These are phyloP conservation scores for Gallinago paraguaiae DNA, from an alignment of 2,113 vertebrate genomes.

Conservation along the genomic window DNA sequence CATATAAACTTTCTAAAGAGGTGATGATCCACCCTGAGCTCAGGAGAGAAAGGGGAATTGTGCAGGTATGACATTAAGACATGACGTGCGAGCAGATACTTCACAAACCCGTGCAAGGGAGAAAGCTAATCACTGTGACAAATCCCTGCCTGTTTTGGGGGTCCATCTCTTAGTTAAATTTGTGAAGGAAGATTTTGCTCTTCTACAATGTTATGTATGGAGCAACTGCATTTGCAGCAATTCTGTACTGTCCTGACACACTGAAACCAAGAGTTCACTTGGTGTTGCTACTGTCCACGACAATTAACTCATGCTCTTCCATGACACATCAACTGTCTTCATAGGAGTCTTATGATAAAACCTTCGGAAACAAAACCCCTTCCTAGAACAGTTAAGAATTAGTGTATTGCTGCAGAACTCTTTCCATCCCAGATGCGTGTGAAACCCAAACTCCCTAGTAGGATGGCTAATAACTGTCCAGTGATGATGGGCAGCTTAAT, in stretches of 20 bases:
- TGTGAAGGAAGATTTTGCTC: background rate
- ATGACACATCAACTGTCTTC: background rate
- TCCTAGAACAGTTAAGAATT: background rate
- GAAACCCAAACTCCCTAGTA: background rate
- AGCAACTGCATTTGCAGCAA: background rate
- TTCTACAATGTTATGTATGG: background rate
- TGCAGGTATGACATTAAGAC: background rate
- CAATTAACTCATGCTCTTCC: background rate
- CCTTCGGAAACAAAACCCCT: background rate
- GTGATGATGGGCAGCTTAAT: rapidly evolving
- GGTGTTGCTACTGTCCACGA: background rate
- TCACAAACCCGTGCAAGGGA: background rate
- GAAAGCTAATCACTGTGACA: background rate
- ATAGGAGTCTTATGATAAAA: background rate
- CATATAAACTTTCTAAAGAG: background rate
- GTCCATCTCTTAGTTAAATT: background rate
- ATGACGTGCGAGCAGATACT: background rate
- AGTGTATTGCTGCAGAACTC: background rate
- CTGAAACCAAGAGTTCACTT: background rate
- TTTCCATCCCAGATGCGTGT: background rate
- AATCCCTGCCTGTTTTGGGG: background rate
- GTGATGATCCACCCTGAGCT: background rate
- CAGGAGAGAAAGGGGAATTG: background rate
- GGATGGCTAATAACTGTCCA: background rate
- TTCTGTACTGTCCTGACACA: background rate